A percentile compares a stretch with the other conserved stretches of the same genome.
Conservation (phyloP, 2,113 vertebrate genomes). For the Saccopteryx leptura region DNA sequence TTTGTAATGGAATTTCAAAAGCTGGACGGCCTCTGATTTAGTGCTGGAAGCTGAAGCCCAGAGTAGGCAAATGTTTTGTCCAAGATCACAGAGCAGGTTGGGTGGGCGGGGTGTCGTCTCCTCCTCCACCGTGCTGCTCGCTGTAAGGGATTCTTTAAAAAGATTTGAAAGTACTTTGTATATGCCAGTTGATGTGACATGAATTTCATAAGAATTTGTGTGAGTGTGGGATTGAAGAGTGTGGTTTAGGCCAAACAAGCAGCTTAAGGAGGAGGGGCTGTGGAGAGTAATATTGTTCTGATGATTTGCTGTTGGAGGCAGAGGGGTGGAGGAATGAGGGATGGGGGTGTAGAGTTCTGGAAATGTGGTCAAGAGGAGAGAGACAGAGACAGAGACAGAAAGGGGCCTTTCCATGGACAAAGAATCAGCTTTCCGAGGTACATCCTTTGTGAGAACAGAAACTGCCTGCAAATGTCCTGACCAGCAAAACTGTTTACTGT, state of each 20-base stretch:
- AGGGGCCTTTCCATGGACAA: not conserved
- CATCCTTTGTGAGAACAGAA: not conserved
- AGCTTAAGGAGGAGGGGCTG: not conserved
- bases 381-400: not conserved
- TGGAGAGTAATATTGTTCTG: not conserved
- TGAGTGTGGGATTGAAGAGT: not conserved
- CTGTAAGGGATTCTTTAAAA: not conserved
- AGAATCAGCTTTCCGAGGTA: slow-evolving; percentile 37
- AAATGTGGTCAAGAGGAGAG: not conserved
- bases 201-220: not conserved
- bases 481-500: not conserved
- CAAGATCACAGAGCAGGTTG: not conserved
- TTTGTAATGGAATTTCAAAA: too few species aligned
- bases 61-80: not conserved
- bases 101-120: not conserved
- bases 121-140: not conserved
- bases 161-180: not conserved
- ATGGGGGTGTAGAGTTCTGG: fast-evolving
- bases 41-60: not conserved
- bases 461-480: not conserved
- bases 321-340: not conserved
- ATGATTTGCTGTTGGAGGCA: too few species aligned
- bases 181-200: not conserved
- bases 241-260: not conserved
- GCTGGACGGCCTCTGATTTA: not conserved